A percentile compares a stretch with the other conserved stretches of the same genome.
These are phyloP conservation scores for Bathynomus jamesi DNA, from an alignment of 1,140 invertebrate species.

Conservation along the genomic window DNA sequence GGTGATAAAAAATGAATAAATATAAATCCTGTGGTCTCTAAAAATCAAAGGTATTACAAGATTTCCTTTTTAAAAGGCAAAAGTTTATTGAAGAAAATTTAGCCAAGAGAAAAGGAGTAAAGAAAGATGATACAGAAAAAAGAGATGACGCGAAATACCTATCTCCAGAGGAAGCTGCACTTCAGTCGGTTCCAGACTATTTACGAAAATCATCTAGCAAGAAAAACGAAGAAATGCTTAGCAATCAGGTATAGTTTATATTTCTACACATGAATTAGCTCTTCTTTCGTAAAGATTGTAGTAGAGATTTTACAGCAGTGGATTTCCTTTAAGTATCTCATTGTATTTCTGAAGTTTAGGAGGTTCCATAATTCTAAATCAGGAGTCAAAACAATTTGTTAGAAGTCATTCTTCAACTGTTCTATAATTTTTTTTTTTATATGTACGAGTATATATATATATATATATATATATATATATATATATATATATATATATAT, in stretches of 20 bases:
- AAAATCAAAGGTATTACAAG: no score
- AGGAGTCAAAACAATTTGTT: no score
- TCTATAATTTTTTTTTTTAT: no score
- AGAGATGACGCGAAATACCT: constrained; percentile 50
- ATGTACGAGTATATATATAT: no score
- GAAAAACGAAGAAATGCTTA: constrained; percentile 94
- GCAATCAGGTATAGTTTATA: constrained; percentile 70
- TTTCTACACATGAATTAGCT: not conserved
- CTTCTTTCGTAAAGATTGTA: not conserved
- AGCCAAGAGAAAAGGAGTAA: constrained; percentile 68
- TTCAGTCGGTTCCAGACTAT: constrained; percentile 77
- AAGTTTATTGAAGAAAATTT: constrained; percentile 94
- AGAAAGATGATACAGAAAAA: constrained; percentile 48
- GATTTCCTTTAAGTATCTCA: not conserved
- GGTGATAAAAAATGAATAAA: no score
- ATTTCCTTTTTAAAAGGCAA: no score
- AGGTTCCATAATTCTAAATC: not conserved
- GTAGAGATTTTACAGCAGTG: not conserved
- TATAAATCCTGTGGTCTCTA: no score
- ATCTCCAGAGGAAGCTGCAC: constrained; percentile 75
- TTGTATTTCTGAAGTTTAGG: not conserved
- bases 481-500: no score
- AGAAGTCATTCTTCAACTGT: no score
- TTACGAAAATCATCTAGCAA: constrained; percentile 70
- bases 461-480: no score